Percentiles rank a stretch among this genome's conserved stretches.
These are phyloP conservation scores for Zosterops pallidus DNA, from an alignment of 2,113 vertebrate species.

Conservation along the genomic window DNA sequence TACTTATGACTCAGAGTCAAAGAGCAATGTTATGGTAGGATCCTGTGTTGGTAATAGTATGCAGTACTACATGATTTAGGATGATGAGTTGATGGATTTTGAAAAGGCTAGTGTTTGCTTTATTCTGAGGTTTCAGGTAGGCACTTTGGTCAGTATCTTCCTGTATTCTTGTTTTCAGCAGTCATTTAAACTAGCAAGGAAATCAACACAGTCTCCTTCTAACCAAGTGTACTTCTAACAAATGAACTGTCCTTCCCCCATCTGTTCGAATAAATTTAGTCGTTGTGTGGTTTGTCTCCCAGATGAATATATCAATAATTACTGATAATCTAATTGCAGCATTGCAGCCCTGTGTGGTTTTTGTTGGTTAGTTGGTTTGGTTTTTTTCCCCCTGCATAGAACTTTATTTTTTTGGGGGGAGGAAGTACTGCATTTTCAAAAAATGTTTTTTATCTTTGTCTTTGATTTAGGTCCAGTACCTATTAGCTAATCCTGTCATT, in stretches of 20 bases:
- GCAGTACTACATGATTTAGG: background rate
- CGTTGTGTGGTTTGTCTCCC: background rate
- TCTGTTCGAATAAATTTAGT: background rate
- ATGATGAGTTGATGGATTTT: background rate
- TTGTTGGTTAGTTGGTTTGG: background rate
- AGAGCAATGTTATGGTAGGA: background rate
- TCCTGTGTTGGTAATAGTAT: background rate
- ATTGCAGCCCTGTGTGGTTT: background rate
- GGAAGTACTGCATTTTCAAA: background rate
- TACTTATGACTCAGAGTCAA: background rate
- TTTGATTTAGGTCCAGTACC: background rate
- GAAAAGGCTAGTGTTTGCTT: background rate
- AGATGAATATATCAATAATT: background rate
- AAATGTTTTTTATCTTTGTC: background rate
- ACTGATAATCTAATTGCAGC: background rate
- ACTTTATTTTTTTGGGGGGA: background rate
- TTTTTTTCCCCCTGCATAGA: accelerated
- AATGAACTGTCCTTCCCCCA: background rate
- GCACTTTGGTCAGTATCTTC: background rate
- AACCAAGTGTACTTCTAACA: background rate
- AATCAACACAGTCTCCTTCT: background rate
- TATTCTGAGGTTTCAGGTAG: background rate
- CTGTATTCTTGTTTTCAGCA: background rate
- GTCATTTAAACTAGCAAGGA: background rate
- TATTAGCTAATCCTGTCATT: background rate